These are phyloP conservation scores for Amyelois transitella DNA, from an alignment of 1,140 invertebrate species.

Conservation along the genomic window DNA sequence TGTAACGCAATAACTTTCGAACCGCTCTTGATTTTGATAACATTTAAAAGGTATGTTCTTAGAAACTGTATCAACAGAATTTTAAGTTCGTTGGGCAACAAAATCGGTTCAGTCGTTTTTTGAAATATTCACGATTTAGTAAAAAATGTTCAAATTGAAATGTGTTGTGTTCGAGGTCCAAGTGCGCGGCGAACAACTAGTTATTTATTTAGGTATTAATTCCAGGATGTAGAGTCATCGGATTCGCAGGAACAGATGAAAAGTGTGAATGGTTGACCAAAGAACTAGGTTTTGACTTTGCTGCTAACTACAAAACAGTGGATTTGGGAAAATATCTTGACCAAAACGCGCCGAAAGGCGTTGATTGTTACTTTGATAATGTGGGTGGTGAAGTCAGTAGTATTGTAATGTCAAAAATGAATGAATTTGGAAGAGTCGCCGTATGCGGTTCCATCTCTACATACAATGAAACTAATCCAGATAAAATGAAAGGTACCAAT, in stretches of 20 bases:
- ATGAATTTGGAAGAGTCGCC: constrained; percentile 73
- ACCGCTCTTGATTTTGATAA: too few relatives aligned
- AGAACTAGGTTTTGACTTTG: constrained; percentile 80
- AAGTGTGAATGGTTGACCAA: constrained; percentile 81
- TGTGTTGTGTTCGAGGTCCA: too few relatives aligned
- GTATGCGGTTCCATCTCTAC: constrained; percentile 78
- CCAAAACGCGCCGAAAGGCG: constrained; percentile 77
- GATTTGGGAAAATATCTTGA: constrained; percentile 75
- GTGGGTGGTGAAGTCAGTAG: constrained; percentile 80
- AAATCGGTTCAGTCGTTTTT: too few relatives aligned
- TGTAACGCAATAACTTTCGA: too few relatives aligned
- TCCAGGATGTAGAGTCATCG: constrained; percentile 80
- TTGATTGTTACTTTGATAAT: constrained; percentile 84
- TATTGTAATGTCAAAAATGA: constrained; percentile 77
- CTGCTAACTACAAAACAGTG: constrained; percentile 82
- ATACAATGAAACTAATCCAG: constrained; percentile 67
- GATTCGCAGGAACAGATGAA: constrained; percentile 80
- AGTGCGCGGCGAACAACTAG: too few relatives aligned
- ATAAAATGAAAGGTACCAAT: constrained; percentile 49
- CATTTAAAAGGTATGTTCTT: too few relatives aligned
- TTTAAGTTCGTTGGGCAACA: too few relatives aligned
- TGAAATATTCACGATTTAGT: too few relatives aligned
- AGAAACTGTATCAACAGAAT: too few relatives aligned
- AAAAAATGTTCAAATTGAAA: too few relatives aligned
- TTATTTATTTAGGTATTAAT: neutral